Evolutionary conservation across 2,113 vertebrate genomes (phyloP).

Genomic region (Falco punctatus): DNA sequence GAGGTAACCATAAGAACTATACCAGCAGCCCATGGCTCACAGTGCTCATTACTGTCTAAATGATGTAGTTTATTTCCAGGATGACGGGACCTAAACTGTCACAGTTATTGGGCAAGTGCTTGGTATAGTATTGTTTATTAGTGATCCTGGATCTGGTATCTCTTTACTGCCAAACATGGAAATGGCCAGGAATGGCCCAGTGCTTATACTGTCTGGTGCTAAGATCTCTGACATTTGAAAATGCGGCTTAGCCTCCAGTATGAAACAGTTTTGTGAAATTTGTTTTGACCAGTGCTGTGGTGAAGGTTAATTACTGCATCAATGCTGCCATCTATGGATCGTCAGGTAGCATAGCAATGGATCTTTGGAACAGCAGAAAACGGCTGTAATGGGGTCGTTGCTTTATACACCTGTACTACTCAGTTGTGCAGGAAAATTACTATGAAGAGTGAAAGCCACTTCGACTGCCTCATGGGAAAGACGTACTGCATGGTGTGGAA

Average conservation of each 20-base stretch:
- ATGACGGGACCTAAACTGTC: background rate
- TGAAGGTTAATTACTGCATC: background rate
- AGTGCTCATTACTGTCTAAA: background rate
- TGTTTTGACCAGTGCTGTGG: background rate
- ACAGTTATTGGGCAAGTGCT: background rate
- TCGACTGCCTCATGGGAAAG: background rate
- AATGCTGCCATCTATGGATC: slow-evolving; percentile 60
- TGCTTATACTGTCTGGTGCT: background rate
- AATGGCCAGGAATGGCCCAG: background rate
- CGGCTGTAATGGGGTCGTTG: background rate
- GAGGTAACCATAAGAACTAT: background rate
- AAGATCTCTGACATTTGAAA: background rate
- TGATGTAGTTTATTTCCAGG: background rate
- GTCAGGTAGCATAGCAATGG: background rate
- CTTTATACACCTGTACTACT: background rate
- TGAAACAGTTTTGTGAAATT: background rate
- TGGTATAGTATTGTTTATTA: background rate
- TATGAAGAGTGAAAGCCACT: background rate
- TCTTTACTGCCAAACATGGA: background rate
- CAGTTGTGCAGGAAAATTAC: background rate
- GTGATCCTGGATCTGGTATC: background rate
- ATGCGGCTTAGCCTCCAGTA: background rate
- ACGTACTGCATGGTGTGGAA: fast-evolving
- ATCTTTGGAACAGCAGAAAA: background rate
- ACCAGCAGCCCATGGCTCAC: background rate